Conservation (phyloP, 2,888 invertebrate genomes). For the Terebella lapidaria region DNA sequence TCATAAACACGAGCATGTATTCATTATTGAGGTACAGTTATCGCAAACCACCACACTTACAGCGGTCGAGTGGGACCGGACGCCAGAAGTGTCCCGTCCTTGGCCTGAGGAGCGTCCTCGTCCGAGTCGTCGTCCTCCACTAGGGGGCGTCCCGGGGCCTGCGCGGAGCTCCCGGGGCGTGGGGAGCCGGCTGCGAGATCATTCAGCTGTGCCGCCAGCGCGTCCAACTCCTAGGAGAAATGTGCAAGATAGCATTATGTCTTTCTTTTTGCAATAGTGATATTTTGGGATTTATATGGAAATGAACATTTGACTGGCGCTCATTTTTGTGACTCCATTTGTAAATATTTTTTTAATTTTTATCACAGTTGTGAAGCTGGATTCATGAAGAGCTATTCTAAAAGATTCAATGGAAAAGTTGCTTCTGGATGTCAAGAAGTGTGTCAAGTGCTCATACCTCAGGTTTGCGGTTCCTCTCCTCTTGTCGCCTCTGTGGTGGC, state of each 20-base stretch:
- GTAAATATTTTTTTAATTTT: too few relatives aligned
- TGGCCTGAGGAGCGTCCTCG: conserved; percentile 51
- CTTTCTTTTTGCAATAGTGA: too few relatives aligned
- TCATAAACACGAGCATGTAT: too few relatives aligned
- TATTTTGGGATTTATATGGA: too few relatives aligned
- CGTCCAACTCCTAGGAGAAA: conserved; percentile 80
- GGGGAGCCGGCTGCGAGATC: conserved; percentile 69
- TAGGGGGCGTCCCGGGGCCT: not conserved
- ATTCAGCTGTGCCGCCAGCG: conserved; percentile 90
- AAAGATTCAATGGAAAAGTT: too few relatives aligned
- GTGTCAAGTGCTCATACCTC: not conserved
- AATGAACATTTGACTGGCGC: too few relatives aligned
- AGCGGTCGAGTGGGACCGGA: conserved; percentile 88
- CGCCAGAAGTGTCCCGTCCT: conserved; percentile 90
- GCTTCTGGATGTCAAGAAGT: too few relatives aligned
- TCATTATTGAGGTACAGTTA: too few relatives aligned
- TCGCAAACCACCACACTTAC: conserved; percentile 56
- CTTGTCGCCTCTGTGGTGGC: not conserved
- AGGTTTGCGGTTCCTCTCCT: not conserved
- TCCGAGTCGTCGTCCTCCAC: conserved; percentile 38
- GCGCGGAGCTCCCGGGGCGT: not conserved
- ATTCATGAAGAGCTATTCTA: too few relatives aligned
- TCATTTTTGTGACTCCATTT: too few relatives aligned
- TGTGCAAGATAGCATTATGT: too few relatives aligned
- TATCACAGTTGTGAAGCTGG: too few relatives aligned